Base-by-base conservation (phyloP, 1,140 invertebrate species). In the Papilio xuthus region DNA sequence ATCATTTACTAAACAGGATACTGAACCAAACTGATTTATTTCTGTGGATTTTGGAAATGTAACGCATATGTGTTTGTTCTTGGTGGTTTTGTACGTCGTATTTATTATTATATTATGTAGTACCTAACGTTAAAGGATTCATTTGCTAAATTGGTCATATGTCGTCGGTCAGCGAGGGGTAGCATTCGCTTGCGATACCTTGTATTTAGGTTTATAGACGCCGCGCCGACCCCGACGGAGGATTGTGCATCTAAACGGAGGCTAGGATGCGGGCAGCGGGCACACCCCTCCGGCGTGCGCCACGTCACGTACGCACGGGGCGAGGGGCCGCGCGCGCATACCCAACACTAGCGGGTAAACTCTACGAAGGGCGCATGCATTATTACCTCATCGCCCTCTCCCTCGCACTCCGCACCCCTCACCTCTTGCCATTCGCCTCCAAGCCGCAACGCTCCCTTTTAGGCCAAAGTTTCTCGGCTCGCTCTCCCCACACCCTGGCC, bases 251-350 rank as follows among this genome's bases (percentile, higher is more conserved):
- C 85, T 89, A 85, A 90, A 84, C 76, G 73, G 79, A 77, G 81
- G 81, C 79, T 78, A 77, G 84, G 86, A 89, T 83, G 85, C 87
- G 89, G 88, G 88, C 78, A 86, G 0, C 23, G 87, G 85, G 85
- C 84, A 47, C 78, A 80, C 78, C 83, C 72, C 84, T 80, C 60
- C 82, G 44, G 56, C 86, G 83, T 86, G 88, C 80, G 80, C 81
- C 82, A 83, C 88, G 87, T 91, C 89, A 91, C 90, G 90, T 93
- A 92, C 90, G 87, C 89, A 88, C 81, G 83, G 81, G 81, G 82
- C 81, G 82, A 85, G 82, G 88, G 88, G 84, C 87, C 87, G 89
- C 90, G 88, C 87, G 89, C 90, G 90, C 90, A 89, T 80, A 80
- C 44, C 80, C 73, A 80, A 84, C 85, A 87, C 84, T 89, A 92